phyloP scores from a whole-genome alignment of 2,113 vertebrate species.

The Callipepla squamata region DNA sequence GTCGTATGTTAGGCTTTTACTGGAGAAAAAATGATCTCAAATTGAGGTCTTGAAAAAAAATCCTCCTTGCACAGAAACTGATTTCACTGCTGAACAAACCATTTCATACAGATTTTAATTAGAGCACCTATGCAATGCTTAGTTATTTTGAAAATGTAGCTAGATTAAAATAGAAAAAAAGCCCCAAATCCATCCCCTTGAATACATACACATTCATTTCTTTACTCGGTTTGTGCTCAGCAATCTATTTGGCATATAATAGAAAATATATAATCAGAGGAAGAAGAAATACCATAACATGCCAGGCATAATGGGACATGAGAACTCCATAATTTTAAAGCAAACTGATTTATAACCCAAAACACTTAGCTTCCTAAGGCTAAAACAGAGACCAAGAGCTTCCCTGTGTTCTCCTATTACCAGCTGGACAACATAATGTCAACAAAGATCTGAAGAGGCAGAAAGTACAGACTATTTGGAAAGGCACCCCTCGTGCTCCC shows the following conservation, averaged over 20 bases:
- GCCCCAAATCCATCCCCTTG: background rate
- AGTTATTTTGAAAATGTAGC: constrained; percentile 34
- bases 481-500: background rate
- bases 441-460: constrained; percentile 53
- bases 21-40: accelerated
- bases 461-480: background rate
- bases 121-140: background rate
- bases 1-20: background rate
- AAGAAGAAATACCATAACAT: background rate
- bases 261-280: background rate
- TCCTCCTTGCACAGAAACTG: background rate
- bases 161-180: constrained; percentile 12
- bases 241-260: background rate
- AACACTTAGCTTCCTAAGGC: background rate
- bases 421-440: constrained; percentile 26
- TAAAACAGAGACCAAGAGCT: background rate
- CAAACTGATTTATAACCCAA: constrained; percentile 5
- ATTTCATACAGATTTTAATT: background rate
- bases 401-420: constrained; percentile 31
- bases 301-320: background rate
- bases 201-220: background rate
- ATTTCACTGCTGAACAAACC: background rate
- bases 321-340: background rate
- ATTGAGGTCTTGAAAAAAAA: background rate
- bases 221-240: background rate